Percentiles rank a stretch among this genome's conserved stretches.
phyloP scores from a whole-genome alignment of 2,797 vertebrate species.

The Hapalemur alaotrensis region DNA sequence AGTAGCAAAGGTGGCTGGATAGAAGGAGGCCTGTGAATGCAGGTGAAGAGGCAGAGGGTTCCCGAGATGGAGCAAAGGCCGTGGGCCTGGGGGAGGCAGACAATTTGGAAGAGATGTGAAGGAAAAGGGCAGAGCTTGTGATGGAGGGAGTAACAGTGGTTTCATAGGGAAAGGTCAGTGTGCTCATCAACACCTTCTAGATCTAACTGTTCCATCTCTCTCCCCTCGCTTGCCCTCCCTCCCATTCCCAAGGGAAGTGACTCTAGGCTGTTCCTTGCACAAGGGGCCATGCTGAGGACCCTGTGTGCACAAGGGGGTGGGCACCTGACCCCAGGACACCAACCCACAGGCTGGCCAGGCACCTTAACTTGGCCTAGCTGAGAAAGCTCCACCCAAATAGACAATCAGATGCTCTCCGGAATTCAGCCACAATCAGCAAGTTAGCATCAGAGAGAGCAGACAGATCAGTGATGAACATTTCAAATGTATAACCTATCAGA shows the following conservation, averaged over 20 bases:
- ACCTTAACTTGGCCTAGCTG: background rate
- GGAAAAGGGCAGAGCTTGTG: background rate
- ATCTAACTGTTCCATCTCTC: background rate
- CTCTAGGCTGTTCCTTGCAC: background rate
- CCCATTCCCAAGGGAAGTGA: background rate
- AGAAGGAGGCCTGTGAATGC: background rate
- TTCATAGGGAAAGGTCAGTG: background rate
- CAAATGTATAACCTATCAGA: background rate
- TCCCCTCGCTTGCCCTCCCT: background rate
- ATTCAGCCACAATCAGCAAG: background rate
- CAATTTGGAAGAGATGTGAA: background rate
- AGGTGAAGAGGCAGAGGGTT: background rate
- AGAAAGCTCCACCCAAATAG: background rate
- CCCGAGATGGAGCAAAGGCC: background rate
- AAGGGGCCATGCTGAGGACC: background rate
- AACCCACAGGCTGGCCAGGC: background rate
- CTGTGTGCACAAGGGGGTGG: no score
- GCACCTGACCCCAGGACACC: background rate
- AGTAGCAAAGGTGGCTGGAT: background rate
- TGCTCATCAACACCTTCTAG: no score
- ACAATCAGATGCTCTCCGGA: background rate
- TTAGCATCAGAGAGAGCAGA: background rate
- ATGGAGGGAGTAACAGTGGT: background rate
- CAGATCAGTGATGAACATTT: background rate
- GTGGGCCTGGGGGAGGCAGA: background rate